Conservation (phyloP, 2,888 invertebrate genomes). For the Ceriagrion tenellum region DNA sequence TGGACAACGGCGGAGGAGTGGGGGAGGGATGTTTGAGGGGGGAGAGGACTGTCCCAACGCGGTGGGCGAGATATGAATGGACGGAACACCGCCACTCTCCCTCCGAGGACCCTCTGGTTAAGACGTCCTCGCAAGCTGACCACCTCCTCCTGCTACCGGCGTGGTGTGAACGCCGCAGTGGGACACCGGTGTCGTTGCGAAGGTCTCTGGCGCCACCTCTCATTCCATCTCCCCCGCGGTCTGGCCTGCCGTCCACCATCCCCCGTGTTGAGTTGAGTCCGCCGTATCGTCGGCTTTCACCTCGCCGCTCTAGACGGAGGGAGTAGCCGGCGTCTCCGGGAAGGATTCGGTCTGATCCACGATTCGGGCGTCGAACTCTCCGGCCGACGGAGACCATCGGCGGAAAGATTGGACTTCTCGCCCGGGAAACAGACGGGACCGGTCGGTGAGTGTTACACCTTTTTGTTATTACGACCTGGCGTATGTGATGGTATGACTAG, state of each 20-base stretch:
- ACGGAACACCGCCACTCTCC: neutral
- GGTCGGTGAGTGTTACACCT: neutral
- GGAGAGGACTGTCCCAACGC: slow-evolving; percentile 1
- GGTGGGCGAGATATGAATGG: neutral
- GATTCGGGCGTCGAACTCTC: slow-evolving; percentile 10
- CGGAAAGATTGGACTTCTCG: neutral
- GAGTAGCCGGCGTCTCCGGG: neutral
- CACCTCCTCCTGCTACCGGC: neutral
- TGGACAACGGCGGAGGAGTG: neutral
- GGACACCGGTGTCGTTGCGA: neutral
- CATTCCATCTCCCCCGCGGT: too few species aligned
- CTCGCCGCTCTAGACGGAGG: neutral
- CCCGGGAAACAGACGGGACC: neutral
- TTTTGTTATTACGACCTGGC: neutral
- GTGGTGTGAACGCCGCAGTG: neutral
- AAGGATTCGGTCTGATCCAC: neutral
- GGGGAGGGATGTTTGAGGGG: neutral
- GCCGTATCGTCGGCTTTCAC: neutral
- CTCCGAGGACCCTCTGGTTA: slow-evolving; percentile 24
- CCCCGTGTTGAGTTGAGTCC: neutral
- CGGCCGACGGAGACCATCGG: neutral
- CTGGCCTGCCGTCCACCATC: neutral
- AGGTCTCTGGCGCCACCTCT: neutral
- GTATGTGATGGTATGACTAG: neutral
- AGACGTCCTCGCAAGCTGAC: neutral